Evolutionary conservation across 2,797 vertebrate genomes (phyloP).

Genomic region (Characodon lateralis): DNA sequence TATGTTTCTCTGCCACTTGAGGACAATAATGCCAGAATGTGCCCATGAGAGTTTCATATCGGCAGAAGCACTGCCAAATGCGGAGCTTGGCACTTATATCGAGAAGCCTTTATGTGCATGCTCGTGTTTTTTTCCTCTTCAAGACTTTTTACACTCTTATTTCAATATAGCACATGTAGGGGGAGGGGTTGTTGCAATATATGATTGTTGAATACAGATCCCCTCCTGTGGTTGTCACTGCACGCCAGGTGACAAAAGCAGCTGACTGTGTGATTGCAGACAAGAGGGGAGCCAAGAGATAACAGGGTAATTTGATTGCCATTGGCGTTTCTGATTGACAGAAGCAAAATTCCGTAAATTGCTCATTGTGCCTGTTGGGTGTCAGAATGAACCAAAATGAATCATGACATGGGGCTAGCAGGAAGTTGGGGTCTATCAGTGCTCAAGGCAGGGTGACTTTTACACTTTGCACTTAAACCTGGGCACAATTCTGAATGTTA

Average conservation of each 20-base stretch:
- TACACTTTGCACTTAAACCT: slow-evolving; percentile 11
- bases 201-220: slow-evolving; percentile 34
- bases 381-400: slow-evolving; percentile 48
- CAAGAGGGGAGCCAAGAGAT: slow-evolving; percentile 26
- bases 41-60: slow-evolving; percentile 25
- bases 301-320: slow-evolving; percentile 49
- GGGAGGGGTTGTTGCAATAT: slow-evolving; percentile 10
- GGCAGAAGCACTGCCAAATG: slow-evolving; percentile 30
- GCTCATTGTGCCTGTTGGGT: slow-evolving; percentile 27
- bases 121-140: slow-evolving; percentile 10
- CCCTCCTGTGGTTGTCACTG: slow-evolving; percentile 36
- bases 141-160: slow-evolving; percentile 33
- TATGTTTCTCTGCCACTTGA: slow-evolving; percentile 19
- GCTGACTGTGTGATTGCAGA: slow-evolving; percentile 38
- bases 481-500: slow-evolving; percentile 31
- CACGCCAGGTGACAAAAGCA: slow-evolving; percentile 42
- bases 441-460: slow-evolving; percentile 24
- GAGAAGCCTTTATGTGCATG: slow-evolving; percentile 36
- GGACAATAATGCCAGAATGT: slow-evolving; percentile 32
- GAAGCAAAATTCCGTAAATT: slow-evolving; percentile 52
- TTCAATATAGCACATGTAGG: slow-evolving; percentile 15
- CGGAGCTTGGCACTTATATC: slow-evolving; percentile 40
- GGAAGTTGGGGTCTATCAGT: slow-evolving; percentile 18
- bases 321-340: slow-evolving; percentile 52
- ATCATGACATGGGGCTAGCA: slow-evolving; percentile 41